Conservation (phyloP, 2,113 vertebrate species). For the Hypocryptadius cinnamomeus region DNA sequence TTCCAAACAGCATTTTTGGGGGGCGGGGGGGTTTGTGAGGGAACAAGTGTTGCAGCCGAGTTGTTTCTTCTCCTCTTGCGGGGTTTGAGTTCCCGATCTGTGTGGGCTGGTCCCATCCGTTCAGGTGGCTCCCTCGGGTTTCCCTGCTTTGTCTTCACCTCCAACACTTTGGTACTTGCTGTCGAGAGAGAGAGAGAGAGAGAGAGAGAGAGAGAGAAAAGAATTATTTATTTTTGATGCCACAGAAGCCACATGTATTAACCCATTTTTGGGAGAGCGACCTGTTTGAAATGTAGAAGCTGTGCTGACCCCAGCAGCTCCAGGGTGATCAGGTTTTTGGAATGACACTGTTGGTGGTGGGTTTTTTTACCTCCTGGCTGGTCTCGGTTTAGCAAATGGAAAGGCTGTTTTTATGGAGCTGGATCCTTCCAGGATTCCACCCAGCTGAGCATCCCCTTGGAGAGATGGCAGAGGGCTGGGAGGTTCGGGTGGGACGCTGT, state of each 20-base stretch:
- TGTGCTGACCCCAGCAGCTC: background rate
- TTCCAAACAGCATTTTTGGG: background rate
- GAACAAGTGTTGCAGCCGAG: background rate
- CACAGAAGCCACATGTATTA: constrained; percentile 57
- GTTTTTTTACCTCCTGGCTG: background rate
- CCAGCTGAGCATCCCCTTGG: background rate
- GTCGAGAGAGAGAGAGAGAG: background rate
- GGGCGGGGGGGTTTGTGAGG: background rate
- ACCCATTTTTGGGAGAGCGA: background rate
- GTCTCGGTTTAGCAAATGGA: background rate
- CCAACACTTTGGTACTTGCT: constrained; percentile 63
- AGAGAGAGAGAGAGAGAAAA: background rate
- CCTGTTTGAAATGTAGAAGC: background rate
- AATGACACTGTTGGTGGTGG: background rate
- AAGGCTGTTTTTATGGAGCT: background rate
- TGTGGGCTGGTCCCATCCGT: constrained; percentile 70
- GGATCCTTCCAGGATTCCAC: background rate
- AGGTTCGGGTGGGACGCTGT: background rate
- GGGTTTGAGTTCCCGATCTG: constrained; percentile 18
- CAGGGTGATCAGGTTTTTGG: background rate
- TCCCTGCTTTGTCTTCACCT: constrained; percentile 61
- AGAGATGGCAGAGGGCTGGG: background rate
- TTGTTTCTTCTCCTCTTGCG: background rate
- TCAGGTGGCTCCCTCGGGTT: constrained; percentile 22
- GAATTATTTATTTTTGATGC: constrained; percentile 67